Percentiles rank a stretch among this genome's conserved stretches.
Conservation (phyloP, 2,797 vertebrate genomes). For the Peromyscus eremicus region DNA sequence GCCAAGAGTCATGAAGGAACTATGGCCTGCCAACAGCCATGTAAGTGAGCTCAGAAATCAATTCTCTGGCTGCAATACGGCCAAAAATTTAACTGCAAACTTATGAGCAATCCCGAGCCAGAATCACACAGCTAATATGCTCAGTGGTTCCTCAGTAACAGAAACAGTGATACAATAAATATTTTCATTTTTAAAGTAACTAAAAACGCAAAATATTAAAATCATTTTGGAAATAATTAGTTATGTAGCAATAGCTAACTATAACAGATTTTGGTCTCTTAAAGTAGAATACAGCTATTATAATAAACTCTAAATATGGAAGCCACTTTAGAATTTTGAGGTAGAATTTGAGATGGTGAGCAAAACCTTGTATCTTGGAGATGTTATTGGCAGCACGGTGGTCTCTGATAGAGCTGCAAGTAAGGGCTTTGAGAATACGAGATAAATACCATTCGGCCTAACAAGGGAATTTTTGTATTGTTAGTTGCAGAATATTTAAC, state of each 20-base stretch:
- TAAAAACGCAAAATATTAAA: not conserved
- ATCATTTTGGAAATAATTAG: not conserved
- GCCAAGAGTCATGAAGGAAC: not conserved
- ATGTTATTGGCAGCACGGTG: not conserved
- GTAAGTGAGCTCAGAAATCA: not conserved
- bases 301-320: not conserved
- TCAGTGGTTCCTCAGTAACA: not conserved
- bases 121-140: not conserved
- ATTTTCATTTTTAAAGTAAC: not conserved
- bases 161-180: not conserved
- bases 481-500: not conserved
- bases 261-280: not conserved
- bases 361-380: not conserved
- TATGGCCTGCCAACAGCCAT: not conserved
- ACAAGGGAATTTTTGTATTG: not conserved
- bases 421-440: not conserved
- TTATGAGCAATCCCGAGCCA: not conserved
- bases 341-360: not conserved
- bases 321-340: not conserved
- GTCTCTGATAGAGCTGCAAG: not conserved
- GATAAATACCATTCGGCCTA: not conserved
- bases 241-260: not conserved
- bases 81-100: constrained; percentile 18
- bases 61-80: not conserved
- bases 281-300: not conserved